phyloP scores from a whole-genome alignment of 2,888 invertebrate species.

The Tiliacea citrago region DNA sequence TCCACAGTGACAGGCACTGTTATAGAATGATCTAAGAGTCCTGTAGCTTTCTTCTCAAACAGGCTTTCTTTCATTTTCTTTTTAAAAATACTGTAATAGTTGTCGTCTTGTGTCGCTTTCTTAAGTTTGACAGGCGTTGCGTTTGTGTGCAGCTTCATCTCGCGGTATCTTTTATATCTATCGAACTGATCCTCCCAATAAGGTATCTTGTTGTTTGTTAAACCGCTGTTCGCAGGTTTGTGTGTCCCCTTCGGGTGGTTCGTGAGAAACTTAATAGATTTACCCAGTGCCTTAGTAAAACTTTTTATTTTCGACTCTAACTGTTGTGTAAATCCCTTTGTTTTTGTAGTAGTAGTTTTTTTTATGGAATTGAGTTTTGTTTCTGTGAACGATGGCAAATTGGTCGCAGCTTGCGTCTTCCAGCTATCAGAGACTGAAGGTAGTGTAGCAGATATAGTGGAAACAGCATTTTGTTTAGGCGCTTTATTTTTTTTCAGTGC shows the following conservation, averaged over 20 bases:
- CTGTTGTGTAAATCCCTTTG: not conserved
- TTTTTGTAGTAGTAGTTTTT: too few species aligned
- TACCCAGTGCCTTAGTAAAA: not conserved
- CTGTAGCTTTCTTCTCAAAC: constrained; percentile 37
- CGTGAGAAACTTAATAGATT: not conserved
- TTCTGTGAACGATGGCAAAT: too few species aligned
- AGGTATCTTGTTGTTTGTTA: not conserved
- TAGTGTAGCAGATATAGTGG: not conserved
- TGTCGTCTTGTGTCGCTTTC: not conserved
- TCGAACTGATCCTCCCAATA: constrained; percentile 3
- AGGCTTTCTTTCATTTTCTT: constrained; percentile 37
- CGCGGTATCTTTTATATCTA: constrained; percentile 35
- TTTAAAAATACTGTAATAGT: constrained; percentile 46
- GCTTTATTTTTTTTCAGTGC: not conserved
- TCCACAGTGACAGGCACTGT: not conserved
- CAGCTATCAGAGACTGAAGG: rapidly evolving
- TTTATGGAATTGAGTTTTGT: rapidly evolving
- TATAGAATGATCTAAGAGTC: rapidly evolving
- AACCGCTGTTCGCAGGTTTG: not conserved
- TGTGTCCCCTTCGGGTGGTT: rapidly evolving
- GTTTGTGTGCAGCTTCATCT: not conserved
- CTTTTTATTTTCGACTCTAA: not conserved
- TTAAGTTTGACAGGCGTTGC: not conserved
- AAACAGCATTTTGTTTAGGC: not conserved
- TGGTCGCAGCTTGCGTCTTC: not conserved